Evolutionary conservation across 2,797 vertebrate genomes (phyloP).

Genomic region (Ceyx erithaca): DNA sequence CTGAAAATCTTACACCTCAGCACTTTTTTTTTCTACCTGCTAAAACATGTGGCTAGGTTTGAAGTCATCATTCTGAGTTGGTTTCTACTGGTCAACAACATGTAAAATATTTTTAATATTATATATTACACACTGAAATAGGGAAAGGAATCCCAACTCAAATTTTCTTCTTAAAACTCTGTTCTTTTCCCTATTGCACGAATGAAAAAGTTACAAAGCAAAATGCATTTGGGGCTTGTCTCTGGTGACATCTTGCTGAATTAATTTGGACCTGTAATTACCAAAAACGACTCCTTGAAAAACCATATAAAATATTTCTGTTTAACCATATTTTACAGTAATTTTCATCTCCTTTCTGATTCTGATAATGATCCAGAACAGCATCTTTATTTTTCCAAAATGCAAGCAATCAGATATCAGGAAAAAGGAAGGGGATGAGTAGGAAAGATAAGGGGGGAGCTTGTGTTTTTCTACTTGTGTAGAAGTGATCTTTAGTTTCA

Average conservation of each 20-base stretch:
- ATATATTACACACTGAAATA: not conserved
- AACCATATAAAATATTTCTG: not conserved
- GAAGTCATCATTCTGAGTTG: not conserved
- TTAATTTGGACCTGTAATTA: not conserved
- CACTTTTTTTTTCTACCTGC: not conserved
- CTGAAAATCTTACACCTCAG: not conserved
- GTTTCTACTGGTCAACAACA: not conserved
- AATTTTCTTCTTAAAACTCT: not conserved
- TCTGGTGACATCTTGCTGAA: not conserved
- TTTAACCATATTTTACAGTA: not conserved
- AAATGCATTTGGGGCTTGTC: not conserved
- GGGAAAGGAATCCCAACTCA: not conserved
- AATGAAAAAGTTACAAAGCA: not conserved
- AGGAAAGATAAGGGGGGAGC: not conserved
- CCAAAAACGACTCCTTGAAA: not conserved
- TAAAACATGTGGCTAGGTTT: not conserved
- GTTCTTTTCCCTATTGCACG: not conserved
- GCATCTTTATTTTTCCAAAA: not conserved
- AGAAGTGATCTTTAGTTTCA: not conserved
- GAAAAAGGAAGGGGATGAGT: not conserved
- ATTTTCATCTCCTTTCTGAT: not conserved
- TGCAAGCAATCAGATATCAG: not conserved
- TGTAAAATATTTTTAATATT: too few relatives aligned
- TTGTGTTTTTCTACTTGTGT: not conserved
- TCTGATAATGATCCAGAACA: not conserved